phyloP scores from a whole-genome alignment of 2,113 vertebrate species.

The Sander vitreus region DNA sequence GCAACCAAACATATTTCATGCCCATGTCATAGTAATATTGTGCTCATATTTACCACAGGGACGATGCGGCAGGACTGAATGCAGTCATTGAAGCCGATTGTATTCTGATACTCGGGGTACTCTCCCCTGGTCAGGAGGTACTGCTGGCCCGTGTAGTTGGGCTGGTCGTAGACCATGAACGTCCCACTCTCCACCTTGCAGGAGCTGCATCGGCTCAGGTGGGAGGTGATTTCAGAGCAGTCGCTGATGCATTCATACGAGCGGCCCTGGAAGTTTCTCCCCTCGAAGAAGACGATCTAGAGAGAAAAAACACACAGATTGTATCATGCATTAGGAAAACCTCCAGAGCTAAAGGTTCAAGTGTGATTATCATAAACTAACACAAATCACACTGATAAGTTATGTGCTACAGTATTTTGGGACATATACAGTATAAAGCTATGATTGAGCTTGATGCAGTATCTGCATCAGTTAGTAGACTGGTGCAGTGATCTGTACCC shows the following conservation, averaged over 20 bases:
- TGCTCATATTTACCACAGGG: slow-evolving; percentile 62
- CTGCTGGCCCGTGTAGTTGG: slow-evolving; percentile 63
- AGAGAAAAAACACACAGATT: slow-evolving; percentile 34
- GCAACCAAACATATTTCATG: neutral
- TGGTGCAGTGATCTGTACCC: slow-evolving; percentile 12
- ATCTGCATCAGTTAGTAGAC: neutral
- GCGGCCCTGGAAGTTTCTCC: slow-evolving; percentile 74
- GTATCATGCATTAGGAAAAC: slow-evolving; percentile 2
- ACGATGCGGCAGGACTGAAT: slow-evolving; percentile 79
- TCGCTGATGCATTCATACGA: slow-evolving; percentile 72
- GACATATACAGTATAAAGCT: neutral
- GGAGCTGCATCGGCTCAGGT: slow-evolving; percentile 74
- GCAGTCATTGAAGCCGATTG: slow-evolving; percentile 67
- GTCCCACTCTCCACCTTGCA: slow-evolving; percentile 64
- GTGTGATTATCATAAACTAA: neutral
- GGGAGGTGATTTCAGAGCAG: slow-evolving; percentile 65
- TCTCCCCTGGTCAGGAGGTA: slow-evolving; percentile 74
- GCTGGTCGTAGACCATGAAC: slow-evolving; percentile 71
- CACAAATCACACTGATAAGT: neutral
- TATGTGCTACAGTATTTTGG: neutral
- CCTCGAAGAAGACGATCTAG: slow-evolving; percentile 79
- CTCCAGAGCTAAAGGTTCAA: neutral
- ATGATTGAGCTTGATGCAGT: neutral
- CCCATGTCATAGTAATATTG: neutral
- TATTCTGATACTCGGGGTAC: slow-evolving; percentile 71